phyloP scores from a whole-genome alignment of 2,113 vertebrate species.

The Bubo blakistoni region DNA sequence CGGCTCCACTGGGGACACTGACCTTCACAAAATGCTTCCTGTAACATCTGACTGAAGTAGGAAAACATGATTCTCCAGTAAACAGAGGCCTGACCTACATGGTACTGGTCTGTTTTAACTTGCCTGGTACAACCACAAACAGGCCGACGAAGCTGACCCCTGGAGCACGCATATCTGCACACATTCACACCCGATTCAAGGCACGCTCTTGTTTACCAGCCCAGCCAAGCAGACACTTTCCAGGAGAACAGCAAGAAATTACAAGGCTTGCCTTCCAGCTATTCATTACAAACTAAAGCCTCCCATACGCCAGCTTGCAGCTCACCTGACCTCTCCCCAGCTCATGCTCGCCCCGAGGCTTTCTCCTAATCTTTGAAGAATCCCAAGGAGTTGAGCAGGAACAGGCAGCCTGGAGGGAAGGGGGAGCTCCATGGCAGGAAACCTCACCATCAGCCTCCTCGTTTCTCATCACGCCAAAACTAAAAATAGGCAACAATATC shows the following conservation, averaged over 20 bases:
- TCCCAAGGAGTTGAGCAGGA: not conserved
- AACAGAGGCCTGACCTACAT: not conserved
- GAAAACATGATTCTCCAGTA: not conserved
- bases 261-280: slow-evolving; percentile 21
- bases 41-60: no score
- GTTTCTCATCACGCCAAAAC: not conserved
- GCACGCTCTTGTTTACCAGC: not conserved
- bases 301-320: not conserved
- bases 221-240: not conserved
- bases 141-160: not conserved
- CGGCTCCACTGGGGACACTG: fast-evolving
- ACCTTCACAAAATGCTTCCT: not conserved
- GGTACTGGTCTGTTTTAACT: not conserved
- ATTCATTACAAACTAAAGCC: not conserved
- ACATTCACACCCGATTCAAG: not conserved
- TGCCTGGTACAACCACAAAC: not conserved
- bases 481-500: not conserved
- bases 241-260: not conserved
- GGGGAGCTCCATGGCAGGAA: not conserved
- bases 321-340: slow-evolving; percentile 8
- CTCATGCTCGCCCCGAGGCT: not conserved
- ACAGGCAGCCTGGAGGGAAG: not conserved
- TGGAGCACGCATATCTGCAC: not conserved
- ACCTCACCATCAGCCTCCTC: not conserved
- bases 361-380: slow-evolving; percentile 7